These are phyloP conservation scores for Lithobates pipiens DNA, from an alignment of 2,797 vertebrate genomes.

Conservation along the genomic window DNA sequence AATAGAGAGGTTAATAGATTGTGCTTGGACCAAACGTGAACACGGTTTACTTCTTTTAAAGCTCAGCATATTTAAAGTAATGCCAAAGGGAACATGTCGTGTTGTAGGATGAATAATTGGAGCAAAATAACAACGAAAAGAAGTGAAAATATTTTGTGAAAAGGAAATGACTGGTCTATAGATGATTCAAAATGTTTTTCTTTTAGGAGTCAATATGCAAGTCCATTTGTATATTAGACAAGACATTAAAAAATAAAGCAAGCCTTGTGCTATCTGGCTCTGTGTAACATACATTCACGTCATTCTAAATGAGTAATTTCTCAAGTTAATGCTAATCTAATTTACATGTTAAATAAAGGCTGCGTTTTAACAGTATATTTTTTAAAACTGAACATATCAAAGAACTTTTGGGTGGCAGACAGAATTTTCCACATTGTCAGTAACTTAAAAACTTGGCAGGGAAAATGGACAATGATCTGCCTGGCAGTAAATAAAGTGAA, in stretches of 20 bases:
- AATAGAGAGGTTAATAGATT: conserved; percentile 15
- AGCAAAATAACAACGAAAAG: conserved; percentile 36
- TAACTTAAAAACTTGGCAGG: conserved; percentile 14
- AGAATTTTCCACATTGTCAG: conserved; percentile 4
- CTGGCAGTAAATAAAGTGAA: conserved; percentile 11
- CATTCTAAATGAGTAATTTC: background rate
- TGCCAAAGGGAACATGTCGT: conserved; percentile 37
- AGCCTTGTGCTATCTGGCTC: no score
- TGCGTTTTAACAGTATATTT: background rate
- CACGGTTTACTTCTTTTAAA: conserved; percentile 42
- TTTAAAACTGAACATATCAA: background rate
- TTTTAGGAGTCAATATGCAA: background rate
- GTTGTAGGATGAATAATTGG: conserved; percentile 45
- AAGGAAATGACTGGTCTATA: background rate
- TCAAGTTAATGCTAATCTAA: background rate
- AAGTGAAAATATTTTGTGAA: conserved; percentile 22
- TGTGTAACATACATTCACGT: background rate
- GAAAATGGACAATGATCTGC: conserved; percentile 20
- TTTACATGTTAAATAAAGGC: background rate
- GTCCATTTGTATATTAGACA: conserved; percentile 19
- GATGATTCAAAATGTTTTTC: background rate
- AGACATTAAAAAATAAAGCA: no score
- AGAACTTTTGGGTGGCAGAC: conserved; percentile 7
- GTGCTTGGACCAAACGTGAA: conserved; percentile 57
- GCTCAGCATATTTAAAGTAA: conserved; percentile 30